These are phyloP conservation scores for Leptobrachium ailaonicum DNA, from an alignment of 2,113 vertebrate genomes.

Conservation along the genomic window DNA sequence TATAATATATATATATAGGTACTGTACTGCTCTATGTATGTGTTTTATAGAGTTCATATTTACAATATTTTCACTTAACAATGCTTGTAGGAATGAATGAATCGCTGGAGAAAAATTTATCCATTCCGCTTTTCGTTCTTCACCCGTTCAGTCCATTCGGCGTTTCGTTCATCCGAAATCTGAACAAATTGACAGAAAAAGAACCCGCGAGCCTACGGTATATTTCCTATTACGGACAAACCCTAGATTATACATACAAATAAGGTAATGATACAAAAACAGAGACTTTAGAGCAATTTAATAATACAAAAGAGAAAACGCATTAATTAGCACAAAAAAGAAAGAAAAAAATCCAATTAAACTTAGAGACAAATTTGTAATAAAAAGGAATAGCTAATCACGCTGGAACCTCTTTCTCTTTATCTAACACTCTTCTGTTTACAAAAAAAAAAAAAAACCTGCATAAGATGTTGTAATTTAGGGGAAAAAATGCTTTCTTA, in stretches of 20 bases:
- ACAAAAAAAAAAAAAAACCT: slow-evolving; percentile 62
- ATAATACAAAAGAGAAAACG: slow-evolving; percentile 58
- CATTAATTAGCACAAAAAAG: slow-evolving; percentile 62
- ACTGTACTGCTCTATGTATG: too few relatives aligned
- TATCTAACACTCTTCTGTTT: slow-evolving; percentile 58
- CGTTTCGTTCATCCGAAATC: too few relatives aligned
- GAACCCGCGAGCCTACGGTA: neutral
- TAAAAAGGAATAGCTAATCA: slow-evolving; percentile 66
- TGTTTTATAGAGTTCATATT: too few relatives aligned
- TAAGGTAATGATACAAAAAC: slow-evolving; percentile 62
- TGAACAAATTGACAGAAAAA: too few relatives aligned
- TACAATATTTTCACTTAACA: too few relatives aligned
- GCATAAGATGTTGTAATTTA: slow-evolving; percentile 63
- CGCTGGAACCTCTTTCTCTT: slow-evolving; percentile 59
- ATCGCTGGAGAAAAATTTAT: too few relatives aligned
- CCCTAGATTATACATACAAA: slow-evolving; percentile 52
- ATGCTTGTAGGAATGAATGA: too few relatives aligned
- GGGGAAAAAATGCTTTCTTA: slow-evolving; percentile 62
- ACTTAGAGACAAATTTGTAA: slow-evolving; percentile 65
- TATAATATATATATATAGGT: too few relatives aligned
- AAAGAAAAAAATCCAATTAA: slow-evolving; percentile 65
- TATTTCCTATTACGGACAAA: slow-evolving; percentile 51
- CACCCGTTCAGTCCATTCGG: too few relatives aligned
- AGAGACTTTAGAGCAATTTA: slow-evolving; percentile 63
- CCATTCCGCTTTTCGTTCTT: too few relatives aligned